Evolutionary conservation across 2,113 vertebrate genomes (phyloP), one percentile per base, ranked within the genome.

Genomic region (Trinectes maculatus): DNA sequence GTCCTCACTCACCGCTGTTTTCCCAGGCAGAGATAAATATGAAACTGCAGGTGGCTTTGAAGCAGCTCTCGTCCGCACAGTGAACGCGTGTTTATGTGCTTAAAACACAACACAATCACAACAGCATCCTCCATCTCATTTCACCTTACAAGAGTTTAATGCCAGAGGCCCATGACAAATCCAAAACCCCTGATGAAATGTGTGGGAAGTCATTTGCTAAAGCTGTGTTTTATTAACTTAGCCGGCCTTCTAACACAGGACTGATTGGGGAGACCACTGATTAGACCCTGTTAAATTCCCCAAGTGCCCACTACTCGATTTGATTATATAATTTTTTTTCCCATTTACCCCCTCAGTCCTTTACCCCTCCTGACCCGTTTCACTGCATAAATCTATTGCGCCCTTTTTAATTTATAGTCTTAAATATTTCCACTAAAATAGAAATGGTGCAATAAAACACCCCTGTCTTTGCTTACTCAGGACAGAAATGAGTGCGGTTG

Each of bases 271-370:
- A 82, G 62, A 57, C 57, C 54, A 69, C 75, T 84, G 82, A 90
- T 90, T 90, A 84, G 77, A 82, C 48, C 48, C 57, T 53, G 83
- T 80, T 89, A 69, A 88, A 90, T 91, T 91, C 73, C 47, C 69
- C 47, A 88, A 87, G 71, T 77, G 64, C 42, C 59, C 71, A 53
- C 70, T 42, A 77, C 48, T 74, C 15, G 11, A 58, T 75, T 84
- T 83, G 54, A 54, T 77, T 42, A 51, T 80, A 68, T 62, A 52
- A 61, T 33, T 83, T 73, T 59, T 63, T 51, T 66, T 3, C 21
- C 6, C 13, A 51, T 76, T 81, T 77, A 54, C 77, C 56, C 68
- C 71, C 63, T 79, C 76, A 64, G 56, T 80, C 69, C 66, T 42
- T 77, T 18, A 8, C 33, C 39, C 55, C 9, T 54, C 22, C 52